Evolutionary conservation across 2,113 vertebrate genomes (phyloP), one percentile per base, ranked within the genome.

Genomic region (Tichodroma muraria): DNA sequence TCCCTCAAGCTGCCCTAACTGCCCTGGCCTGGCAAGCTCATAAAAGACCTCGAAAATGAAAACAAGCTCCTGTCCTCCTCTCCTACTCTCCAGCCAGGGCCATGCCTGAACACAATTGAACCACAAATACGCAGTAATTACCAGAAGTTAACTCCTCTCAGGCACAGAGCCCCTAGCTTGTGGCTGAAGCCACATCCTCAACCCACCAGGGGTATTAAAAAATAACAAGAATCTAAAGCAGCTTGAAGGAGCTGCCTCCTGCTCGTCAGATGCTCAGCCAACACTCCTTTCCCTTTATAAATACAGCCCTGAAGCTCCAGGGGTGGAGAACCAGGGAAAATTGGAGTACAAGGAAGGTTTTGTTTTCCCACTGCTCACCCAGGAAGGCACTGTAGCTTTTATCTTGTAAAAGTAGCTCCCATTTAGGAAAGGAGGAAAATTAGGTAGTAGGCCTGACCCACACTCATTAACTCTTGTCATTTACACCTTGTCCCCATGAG

Each of bases 111-210:
- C 64, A 66, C 61, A 84, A 80, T 37, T 52, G 83, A 96, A 78
- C 81, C 68, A 82, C 65, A 57, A 69, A 42, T 37, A 66, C 49
- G 42, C 69, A 85, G 68, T 66, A 92, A 92, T 88, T 80, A 59
- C 88, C 80, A 44, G 10, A 44, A 72, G 18, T 69, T 93, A 92
- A 73, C 45, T 92, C 64, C 90, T 90, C 54, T n/a, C 64, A 85
- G 45, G 61, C 79, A 86, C 47, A 20, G 47, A 78, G 71, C 30
- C 50, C 52, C 57, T 13, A 21, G 60, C n/a, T n/a, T 90, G 79
- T 37, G 83, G 90, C 57, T 85, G 49, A 70, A 94, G 66, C 81
- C 72, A 90, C 85, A 88, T 91, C 85, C 90, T 91, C 24, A 75
- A 33, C 24, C 68, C 69, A 44, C 38, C 52, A 11, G 44, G 44